Conservation (phyloP, 2,113 vertebrate genomes). For the Plecotus auritus region DNA sequence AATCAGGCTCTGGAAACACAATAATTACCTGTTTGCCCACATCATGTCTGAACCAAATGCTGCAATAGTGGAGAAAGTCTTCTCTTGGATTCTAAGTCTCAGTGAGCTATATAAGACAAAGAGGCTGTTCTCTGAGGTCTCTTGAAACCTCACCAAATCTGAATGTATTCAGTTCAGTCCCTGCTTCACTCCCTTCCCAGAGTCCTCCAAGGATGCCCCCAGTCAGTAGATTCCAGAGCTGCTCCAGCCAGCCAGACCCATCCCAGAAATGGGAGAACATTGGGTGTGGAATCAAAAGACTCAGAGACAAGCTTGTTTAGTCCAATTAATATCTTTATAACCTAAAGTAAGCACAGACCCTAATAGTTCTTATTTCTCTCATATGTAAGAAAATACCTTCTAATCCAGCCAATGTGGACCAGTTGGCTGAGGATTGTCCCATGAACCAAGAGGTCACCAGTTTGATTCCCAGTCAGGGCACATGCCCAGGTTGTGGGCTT, state of each 20-base stretch:
- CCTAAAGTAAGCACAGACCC: neutral
- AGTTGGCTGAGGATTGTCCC: no score
- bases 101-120: neutral
- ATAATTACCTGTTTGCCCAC: neutral
- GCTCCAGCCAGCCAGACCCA: neutral
- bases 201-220: neutral
- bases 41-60: neutral
- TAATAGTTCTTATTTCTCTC: neutral
- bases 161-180: neutral
- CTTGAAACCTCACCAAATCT: neutral
- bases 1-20: neutral
- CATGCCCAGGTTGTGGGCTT: no score
- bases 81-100: neutral
- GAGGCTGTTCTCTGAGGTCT: neutral
- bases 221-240: neutral
- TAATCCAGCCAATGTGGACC: neutral
- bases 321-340: neutral
- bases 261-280: neutral
- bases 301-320: neutral
- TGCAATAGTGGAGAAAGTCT: neutral
- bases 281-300: neutral
- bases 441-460: no score
- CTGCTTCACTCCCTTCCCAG: neutral
- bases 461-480: no score
- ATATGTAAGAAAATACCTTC: neutral